phyloP scores from a whole-genome alignment of 2,888 invertebrate species.

The Thymelicus lineola region DNA sequence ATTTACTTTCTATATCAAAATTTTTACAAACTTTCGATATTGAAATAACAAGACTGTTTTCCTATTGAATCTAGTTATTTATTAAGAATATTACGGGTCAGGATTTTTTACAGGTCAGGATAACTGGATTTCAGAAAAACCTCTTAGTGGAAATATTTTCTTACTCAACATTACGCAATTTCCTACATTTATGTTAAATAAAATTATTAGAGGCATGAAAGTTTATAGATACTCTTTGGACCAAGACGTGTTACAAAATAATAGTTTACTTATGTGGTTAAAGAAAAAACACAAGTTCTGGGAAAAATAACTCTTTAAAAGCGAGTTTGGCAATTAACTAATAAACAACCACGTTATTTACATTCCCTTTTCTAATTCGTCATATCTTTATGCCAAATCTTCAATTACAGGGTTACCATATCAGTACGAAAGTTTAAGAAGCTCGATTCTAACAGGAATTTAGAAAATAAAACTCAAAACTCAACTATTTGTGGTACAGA shows the following conservation, averaged over 20 bases:
- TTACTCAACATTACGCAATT: too few species aligned
- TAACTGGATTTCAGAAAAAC: too few species aligned
- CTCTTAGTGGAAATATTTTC: too few species aligned
- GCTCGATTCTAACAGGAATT: not conserved
- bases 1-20: slow-evolving; percentile 9
- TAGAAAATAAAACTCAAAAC: not conserved
- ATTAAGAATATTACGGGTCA: slow-evolving; percentile 19
- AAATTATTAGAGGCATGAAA: too few species aligned
- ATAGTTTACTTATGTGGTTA: too few species aligned
- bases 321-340: not conserved
- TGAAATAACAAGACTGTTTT: slow-evolving; percentile 20
- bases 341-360: not conserved
- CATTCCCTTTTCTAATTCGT: not conserved
- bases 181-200: too few species aligned
- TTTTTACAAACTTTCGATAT: slow-evolving; percentile 12
- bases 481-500: not conserved
- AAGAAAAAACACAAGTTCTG: too few species aligned
- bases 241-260: too few species aligned
- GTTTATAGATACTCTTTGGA: too few species aligned
- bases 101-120: too few species aligned
- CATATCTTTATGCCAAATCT: not conserved
- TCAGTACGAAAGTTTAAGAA: not conserved
- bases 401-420: slow-evolving; percentile 3
- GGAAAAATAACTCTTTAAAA: not conserved
- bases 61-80: slow-evolving; percentile 4